Evolutionary conservation across 2,888 invertebrate species (phyloP), one percentile per base, ranked within the genome.

Genomic region (Coecobrya sp.): DNA sequence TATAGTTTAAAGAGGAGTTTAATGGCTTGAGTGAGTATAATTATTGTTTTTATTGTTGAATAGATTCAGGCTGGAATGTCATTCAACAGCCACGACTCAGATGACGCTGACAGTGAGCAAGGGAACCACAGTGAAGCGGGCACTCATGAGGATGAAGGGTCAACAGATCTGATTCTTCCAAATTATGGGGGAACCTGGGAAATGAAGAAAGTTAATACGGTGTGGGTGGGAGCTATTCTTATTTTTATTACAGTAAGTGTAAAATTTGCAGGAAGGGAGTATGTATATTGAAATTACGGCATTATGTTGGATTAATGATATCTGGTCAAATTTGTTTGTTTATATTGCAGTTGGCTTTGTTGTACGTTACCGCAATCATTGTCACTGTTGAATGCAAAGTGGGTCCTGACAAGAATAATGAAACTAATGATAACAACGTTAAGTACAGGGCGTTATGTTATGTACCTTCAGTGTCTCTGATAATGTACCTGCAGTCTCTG

Each of bases 401-500:
- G 13, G 73, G 84, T 59, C 89, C 89, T 22, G 42, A 70, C 68
- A 30, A 27, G 22, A 82, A 19, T 19, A 52, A 65, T 11, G 42
- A 30, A 19, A 49, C 36, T 13, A 49, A 42, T 45, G 42, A 36
- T n/a, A n/a, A 82, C 30, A 45, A 55, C 22, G 52, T 89, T 13
- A 84, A 73, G 11, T 73, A 84, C 59, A 84, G 73, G 19, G 13
- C 55, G 10, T 25, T 91, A 1, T 93, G 93, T 49, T 89, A 86
- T 16, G 86, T 94, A n/a, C 93, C 96, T 91, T 97, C 97, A 68
- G 97, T 97, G 95, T 97, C 97, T 95, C 96, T 96, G 89, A 96
- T 97, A 95, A 96, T 97, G 36, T 97, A 97, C 95, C 95, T 96
- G 86, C 96, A 97, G 91, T 96, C 96, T 42, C 96, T 96, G 16